Evolutionary conservation across 2,797 vertebrate species (phyloP).

Genomic region (Poecilia picta): DNA sequence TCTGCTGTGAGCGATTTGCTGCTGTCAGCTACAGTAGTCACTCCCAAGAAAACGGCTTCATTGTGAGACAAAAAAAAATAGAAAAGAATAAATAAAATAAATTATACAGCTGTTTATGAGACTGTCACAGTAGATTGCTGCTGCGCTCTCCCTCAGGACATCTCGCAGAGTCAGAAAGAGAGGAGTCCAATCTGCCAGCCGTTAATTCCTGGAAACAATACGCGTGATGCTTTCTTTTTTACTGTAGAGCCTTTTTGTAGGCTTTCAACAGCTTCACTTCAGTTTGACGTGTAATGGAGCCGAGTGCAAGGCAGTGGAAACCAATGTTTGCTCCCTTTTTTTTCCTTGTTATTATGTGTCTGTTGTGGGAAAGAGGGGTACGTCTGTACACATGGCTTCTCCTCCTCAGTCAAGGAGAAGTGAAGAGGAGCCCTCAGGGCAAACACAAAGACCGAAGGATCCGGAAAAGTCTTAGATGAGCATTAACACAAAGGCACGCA

Average conservation of each 20-base stretch:
- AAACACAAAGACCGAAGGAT: constrained; percentile 65
- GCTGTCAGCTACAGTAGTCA: constrained; percentile 23
- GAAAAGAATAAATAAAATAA: constrained; percentile 4
- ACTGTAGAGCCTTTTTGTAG: constrained; percentile 31
- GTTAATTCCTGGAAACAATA: constrained; percentile 50
- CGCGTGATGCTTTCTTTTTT: constrained; percentile 30
- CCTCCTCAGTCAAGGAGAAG: constrained; percentile 66
- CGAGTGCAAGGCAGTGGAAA: constrained; percentile 35
- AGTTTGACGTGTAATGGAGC: constrained; percentile 57
- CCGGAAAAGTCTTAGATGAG: constrained; percentile 50
- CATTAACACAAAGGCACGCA: constrained; percentile 42
- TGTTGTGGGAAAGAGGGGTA: constrained; percentile 54
- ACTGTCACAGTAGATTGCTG: constrained; percentile 15
- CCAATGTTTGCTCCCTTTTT: constrained; percentile 50
- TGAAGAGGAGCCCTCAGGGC: constrained; percentile 68
- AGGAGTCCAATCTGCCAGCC: constrained; percentile 31
- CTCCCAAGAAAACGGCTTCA: constrained; percentile 36
- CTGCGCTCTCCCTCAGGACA: constrained; percentile 34
- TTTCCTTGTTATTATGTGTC: constrained; percentile 43
- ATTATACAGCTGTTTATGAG: constrained; percentile 36
- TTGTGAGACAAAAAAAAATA: constrained; percentile 17
- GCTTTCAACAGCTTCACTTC: constrained; percentile 36
- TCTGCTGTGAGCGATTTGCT: constrained; percentile 48
- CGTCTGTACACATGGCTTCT: constrained; percentile 69
- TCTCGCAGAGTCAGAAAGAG: constrained; percentile 25